Conservation (phyloP, 2,888 invertebrate genomes). For the Chymomyza caudatula region DNA sequence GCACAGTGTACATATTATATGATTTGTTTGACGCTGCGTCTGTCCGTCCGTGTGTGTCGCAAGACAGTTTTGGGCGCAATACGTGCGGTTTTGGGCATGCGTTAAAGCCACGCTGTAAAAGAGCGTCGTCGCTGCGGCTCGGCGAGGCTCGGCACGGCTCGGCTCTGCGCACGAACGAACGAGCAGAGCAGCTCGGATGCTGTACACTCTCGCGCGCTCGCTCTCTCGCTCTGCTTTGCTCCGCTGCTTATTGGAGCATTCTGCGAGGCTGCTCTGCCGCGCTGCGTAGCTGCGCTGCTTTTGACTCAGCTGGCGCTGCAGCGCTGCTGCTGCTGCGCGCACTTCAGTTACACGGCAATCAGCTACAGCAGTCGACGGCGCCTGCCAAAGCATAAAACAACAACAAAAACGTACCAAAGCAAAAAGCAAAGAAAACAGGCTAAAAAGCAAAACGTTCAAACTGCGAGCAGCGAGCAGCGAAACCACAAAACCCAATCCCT, state of each 20-base stretch:
- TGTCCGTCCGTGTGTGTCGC: no score
- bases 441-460: neutral
- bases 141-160: neutral
- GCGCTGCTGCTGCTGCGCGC: constrained; percentile 21
- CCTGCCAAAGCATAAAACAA: neutral
- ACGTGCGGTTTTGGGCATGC: no score
- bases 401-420: neutral
- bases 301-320: no score
- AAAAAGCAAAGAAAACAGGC: neutral
- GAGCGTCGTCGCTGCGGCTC: no score
- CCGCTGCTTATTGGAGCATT: no score
- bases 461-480: no score
- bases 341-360: no score
- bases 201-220: neutral
- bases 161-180: neutral
- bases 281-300: neutral
- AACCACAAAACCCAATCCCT: neutral
- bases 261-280: neutral
- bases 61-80: no score
- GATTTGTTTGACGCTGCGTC: no score
- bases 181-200: neutral
- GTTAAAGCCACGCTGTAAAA: neutral
- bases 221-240: no score
- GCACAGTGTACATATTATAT: no score
- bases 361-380: neutral